Percentiles rank a stretch among this genome's conserved stretches.
Conservation (phyloP, 2,113 vertebrate species). For the Meles meles region DNA sequence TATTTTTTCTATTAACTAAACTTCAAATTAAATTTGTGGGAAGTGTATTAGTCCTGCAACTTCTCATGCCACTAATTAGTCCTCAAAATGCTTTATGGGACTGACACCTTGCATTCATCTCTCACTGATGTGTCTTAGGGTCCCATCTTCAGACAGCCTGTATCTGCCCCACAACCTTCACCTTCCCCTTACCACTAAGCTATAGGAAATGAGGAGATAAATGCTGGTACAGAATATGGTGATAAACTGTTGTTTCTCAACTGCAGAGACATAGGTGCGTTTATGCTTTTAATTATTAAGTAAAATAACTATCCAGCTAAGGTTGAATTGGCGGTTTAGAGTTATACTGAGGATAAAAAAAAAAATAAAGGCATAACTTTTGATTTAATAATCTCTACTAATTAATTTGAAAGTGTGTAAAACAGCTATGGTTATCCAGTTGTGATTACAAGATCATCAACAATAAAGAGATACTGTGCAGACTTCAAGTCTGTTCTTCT, state of each 20-base stretch:
- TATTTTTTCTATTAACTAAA: not conserved
- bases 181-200: not conserved
- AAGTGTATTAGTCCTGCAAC: not conserved
- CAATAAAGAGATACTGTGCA: not conserved
- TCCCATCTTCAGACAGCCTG: not conserved
- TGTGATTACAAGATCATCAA: not conserved
- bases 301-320: not conserved
- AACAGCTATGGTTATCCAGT: not conserved
- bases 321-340: not conserved
- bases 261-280: not conserved
- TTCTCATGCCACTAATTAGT: not conserved
- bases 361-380: not conserved
- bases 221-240: not conserved
- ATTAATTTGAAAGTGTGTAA: not conserved
- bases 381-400: not conserved
- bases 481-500: not conserved
- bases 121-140: not conserved
- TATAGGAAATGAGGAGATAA: not conserved
- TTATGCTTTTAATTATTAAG: not conserved
- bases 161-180: not conserved
- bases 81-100: not conserved
- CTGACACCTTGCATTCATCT: not conserved
- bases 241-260: not conserved
- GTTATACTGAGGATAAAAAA: not conserved
- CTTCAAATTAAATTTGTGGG: not conserved